Percentiles rank a stretch among this genome's conserved stretches.
Evolutionary conservation across 2,888 invertebrate genomes (phyloP).

Genomic region (Zelleria hepariella): DNA sequence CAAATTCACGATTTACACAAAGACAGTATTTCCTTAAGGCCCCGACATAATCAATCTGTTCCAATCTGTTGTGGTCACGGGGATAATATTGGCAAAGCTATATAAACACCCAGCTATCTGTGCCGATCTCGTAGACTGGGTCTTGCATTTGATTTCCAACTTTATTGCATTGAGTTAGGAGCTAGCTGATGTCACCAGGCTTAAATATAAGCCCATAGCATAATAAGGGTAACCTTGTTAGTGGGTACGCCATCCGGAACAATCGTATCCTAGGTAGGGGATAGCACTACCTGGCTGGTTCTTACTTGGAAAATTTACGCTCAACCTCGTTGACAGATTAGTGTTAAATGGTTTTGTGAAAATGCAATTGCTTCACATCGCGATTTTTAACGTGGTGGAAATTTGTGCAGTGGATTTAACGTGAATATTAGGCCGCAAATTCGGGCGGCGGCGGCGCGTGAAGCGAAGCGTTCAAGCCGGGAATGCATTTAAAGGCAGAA

Average conservation of each 20-base stretch:
- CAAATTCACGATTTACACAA: background rate
- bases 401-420: no score
- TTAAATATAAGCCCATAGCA: slow-evolving; percentile 8
- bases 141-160: background rate
- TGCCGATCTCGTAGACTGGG: background rate
- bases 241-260: slow-evolving; percentile 61
- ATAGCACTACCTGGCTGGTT: background rate
- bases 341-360: no score
- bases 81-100: slow-evolving; percentile 7
- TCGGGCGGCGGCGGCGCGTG: no score
- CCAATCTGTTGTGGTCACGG: slow-evolving; percentile 8
- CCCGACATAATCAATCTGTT: slow-evolving; percentile 4
- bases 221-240: slow-evolving; percentile 69
- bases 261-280: slow-evolving; percentile 70
- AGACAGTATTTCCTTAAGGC: background rate
- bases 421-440: no score
- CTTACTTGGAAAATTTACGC: background rate
- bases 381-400: no score
- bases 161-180: background rate
- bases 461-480: no score
- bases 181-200: background rate
- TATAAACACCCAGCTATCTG: background rate
- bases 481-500: no score
- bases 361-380: no score
- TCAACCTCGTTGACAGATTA: slow-evolving; percentile 1